A percentile compares a stretch with the other conserved stretches of the same genome.
Conservation (phyloP, 2,797 vertebrate genomes). For the Heliangelus exortis region DNA sequence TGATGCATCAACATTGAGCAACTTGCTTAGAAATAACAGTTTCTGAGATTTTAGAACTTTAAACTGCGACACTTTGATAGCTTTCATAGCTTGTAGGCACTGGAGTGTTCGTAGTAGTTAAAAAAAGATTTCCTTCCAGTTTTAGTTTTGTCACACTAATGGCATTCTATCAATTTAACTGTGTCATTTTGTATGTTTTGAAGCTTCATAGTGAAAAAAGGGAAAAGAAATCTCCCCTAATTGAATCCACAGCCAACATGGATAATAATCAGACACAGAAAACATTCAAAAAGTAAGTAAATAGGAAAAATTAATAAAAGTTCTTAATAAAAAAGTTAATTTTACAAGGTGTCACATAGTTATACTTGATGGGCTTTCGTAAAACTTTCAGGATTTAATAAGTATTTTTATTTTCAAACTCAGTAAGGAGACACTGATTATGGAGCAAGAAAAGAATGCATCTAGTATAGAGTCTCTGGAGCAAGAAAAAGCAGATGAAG, state of each 20-base stretch:
- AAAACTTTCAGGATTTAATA: neutral
- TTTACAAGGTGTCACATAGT: neutral
- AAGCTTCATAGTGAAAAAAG: constrained; percentile 95
- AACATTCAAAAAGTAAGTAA: constrained; percentile 90
- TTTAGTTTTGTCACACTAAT: neutral
- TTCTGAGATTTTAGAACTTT: neutral
- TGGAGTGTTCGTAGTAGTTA: neutral
- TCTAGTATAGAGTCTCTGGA: constrained; percentile 93
- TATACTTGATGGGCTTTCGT: neutral
- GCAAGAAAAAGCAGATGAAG: constrained; percentile 95
- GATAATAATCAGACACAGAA: constrained; percentile 97
- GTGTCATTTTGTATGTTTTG: constrained; percentile 38
- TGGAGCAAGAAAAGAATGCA: constrained; percentile 91
- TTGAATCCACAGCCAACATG: constrained; percentile 92
- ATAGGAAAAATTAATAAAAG: neutral
- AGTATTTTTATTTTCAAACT: constrained; percentile 28
- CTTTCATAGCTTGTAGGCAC: neutral
- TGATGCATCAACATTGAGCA: neutral
- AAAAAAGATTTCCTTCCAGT: neutral
- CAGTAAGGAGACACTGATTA: constrained; percentile 94
- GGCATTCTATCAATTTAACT: constrained; percentile 39
- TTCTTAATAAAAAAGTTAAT: neutral
- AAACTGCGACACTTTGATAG: neutral
- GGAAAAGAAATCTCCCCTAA: constrained; percentile 94
- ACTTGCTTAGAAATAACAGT: neutral